These are phyloP conservation scores for Zelostemma sp. DNA, from an alignment of 1,140 invertebrate genomes.

Conservation along the genomic window DNA sequence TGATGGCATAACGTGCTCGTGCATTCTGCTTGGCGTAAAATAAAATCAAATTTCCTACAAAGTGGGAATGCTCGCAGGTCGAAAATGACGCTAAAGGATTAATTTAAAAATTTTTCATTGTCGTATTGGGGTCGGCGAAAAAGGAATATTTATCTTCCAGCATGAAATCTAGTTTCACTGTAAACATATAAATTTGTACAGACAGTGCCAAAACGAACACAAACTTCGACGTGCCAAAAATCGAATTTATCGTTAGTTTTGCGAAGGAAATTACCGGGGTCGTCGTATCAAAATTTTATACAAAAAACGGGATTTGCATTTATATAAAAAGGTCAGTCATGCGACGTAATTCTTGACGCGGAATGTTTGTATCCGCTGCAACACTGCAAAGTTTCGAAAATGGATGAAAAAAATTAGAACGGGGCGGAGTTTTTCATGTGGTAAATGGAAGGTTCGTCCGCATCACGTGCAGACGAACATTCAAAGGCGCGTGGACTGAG, in stretches of 20 bases:
- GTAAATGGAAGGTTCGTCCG: too few species aligned
- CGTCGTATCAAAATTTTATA: neutral
- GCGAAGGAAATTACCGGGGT: neutral
- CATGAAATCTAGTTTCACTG: neutral
- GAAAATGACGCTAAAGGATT: neutral
- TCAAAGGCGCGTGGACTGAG: too few species aligned
- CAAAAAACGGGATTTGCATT: constrained; percentile 2
- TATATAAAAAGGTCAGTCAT: neutral
- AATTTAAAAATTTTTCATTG: neutral
- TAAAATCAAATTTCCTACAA: too few species aligned
- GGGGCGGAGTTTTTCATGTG: too few species aligned
- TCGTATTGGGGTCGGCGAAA: neutral
- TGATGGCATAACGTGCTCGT: too few species aligned
- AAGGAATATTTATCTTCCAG: neutral
- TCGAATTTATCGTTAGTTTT: constrained; percentile 3
- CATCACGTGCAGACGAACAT: too few species aligned
- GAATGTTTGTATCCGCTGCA: neutral
- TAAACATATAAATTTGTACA: constrained; percentile 2
- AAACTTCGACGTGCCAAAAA: neutral
- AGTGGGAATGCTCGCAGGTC: too few species aligned
- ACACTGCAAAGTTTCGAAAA: neutral
- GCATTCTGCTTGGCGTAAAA: too few species aligned
- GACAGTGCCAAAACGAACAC: neutral
- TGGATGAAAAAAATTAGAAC: neutral
- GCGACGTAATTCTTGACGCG: neutral